Evolutionary conservation across 1,140 invertebrate species (phyloP).

Genomic region (Trissolcus basalis): DNA sequence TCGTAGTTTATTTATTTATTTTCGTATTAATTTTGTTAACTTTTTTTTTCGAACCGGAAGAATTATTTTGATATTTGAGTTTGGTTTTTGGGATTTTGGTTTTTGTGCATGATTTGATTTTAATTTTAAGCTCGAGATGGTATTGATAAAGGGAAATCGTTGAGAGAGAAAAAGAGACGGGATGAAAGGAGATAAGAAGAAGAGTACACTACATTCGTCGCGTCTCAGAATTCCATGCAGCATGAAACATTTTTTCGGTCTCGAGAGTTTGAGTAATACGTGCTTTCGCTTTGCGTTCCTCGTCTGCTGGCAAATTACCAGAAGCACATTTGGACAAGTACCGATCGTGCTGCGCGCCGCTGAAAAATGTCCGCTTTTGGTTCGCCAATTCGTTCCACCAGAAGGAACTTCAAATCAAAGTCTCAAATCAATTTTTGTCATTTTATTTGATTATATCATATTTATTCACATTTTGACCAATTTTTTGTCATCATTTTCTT

Average conservation of each 20-base stretch:
- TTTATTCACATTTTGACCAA: too few relatives aligned
- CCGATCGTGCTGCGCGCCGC: constrained; percentile 40
- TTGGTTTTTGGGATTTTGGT: too few relatives aligned
- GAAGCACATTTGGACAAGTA: constrained; percentile 54
- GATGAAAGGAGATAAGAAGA: constrained; percentile 14
- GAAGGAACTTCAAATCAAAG: constrained; percentile 30
- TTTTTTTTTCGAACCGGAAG: too few relatives aligned
- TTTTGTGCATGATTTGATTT: too few relatives aligned
- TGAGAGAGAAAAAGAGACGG: not conserved
- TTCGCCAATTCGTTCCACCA: constrained; percentile 22
- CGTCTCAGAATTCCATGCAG: constrained; percentile 28
- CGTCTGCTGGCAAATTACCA: constrained; percentile 58
- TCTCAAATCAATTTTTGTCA: constrained; percentile 13
- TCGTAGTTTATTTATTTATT: too few relatives aligned
- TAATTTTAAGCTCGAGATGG: too few relatives aligned
- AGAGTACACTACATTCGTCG: constrained; percentile 15
- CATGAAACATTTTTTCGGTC: constrained; percentile 37
- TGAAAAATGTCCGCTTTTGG: constrained; percentile 49
- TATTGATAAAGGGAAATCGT: too few relatives aligned
- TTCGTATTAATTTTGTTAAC: too few relatives aligned
- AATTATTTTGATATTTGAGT: too few relatives aligned
- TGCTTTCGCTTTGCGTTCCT: constrained; percentile 50
- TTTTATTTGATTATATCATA: too few relatives aligned
- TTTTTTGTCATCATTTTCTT: too few relatives aligned
- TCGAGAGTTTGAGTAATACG: constrained; percentile 47